Evolutionary conservation across 2,113 vertebrate genomes (phyloP).

Genomic region (Colinus virginianus): DNA sequence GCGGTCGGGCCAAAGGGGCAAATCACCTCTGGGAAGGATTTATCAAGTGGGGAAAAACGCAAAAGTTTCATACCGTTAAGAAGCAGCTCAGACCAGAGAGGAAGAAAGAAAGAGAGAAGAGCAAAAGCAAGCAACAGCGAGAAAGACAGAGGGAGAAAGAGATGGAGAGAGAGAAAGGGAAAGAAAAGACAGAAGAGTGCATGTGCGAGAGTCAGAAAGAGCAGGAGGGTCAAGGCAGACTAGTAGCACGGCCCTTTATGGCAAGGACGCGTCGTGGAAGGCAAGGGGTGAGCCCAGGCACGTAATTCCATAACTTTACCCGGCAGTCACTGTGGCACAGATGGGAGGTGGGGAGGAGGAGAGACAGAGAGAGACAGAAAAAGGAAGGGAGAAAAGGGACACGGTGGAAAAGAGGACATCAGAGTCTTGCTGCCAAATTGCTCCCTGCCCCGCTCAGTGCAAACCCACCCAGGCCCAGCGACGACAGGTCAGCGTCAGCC

Average conservation of each 20-base stretch:
- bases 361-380: constrained; percentile 54
- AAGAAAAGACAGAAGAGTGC: constrained; percentile 25
- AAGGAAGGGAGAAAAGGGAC: constrained; percentile 65
- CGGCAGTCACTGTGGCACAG: constrained; percentile 91
- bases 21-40: background rate
- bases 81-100: constrained; percentile 80
- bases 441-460: background rate
- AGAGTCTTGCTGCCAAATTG: constrained; percentile 63
- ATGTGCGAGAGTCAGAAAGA: constrained; percentile 69
- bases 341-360: constrained; percentile 42
- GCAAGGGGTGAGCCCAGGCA: constrained; percentile 97
- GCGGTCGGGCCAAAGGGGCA: background rate
- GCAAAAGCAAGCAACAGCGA: constrained; percentile 57
- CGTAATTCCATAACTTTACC: constrained; percentile 99
- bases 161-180: constrained; percentile 29
- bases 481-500: background rate
- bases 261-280: constrained; percentile 97
- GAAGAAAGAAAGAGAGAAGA: constrained; percentile 42
- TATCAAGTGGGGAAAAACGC: constrained; percentile 52
- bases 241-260: constrained; percentile 98
- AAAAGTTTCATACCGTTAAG: constrained; percentile 82
- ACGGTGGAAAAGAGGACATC: constrained; percentile 64
- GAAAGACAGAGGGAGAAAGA: constrained; percentile 60
- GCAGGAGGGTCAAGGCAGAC: constrained; percentile 89
- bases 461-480: background rate